Evolutionary conservation across 1,140 invertebrate species (phyloP), one percentile per base, ranked within the genome.

Genomic region (Achatina immaculata): DNA sequence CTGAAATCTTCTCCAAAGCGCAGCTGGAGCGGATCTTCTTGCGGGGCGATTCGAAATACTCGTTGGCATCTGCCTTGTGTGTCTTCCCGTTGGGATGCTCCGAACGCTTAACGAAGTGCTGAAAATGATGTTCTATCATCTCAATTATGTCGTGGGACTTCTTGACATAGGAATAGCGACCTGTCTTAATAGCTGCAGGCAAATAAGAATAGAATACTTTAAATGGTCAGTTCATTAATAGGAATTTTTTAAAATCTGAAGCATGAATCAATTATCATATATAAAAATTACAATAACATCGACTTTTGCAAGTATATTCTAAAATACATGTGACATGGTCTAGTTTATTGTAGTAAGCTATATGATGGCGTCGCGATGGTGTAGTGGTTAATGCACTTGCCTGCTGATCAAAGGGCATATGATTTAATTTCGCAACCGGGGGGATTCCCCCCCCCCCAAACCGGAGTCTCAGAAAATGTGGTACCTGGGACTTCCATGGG

Each of bases 131-230:
- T n/a, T 55, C 34, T 21, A 76, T 76, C 74, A 76, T 40, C 36
- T 76, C 74, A 2, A 76, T 36, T 4, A 76, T 58, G 74, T 76
- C 74, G 36, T 76, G 48, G 6, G 48, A 76, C 51, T 76, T 76
- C 24, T 76, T 76, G 1, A 76, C 74, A 36, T 62, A 62, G 1
- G 74, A 76, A n/a, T 76, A 76, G n/a, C 74, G 74, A 24, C 74
- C 74, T 0, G 74, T 76, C n/a, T 76, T 76, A 28, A 76, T 76
- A 16, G 74, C 74, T 76, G 74, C 28, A 62, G n/a, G 40, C 28
- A 48, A 11, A 55, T 68, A 9, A 68, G 21, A 68, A 68, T 68
- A 16, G 34, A 11, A 51, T 51, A 51, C 11, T 51, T 24, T 51
- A 51, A 14, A 14, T 14, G 24, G 48, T 51, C 48, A 51, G 48